Evolutionary conservation across 2,888 invertebrate species (phyloP).

Genomic region (Atrina japonica): DNA sequence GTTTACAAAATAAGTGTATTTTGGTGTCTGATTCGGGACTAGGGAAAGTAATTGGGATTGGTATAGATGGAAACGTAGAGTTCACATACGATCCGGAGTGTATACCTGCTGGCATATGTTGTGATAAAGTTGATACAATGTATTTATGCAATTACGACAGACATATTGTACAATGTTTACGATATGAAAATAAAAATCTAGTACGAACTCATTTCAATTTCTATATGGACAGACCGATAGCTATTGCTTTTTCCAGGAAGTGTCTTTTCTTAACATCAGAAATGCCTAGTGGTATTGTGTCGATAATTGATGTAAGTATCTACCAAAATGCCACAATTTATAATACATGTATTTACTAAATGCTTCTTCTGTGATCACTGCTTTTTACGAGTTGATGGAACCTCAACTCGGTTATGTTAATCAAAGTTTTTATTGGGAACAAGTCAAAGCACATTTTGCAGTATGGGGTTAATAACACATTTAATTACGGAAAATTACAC

Average conservation of each 20-base stretch:
- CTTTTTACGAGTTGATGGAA: no score
- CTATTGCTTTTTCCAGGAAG: constrained; percentile 39
- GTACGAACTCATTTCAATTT: constrained; percentile 42
- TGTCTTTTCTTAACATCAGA: constrained; percentile 52
- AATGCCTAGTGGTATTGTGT: constrained; percentile 54
- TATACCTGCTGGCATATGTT: constrained; percentile 55
- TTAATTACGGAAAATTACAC: no score
- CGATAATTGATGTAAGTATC: constrained; percentile 49
- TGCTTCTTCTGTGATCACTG: no score
- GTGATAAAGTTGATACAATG: constrained; percentile 43
- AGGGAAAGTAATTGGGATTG: constrained; percentile 49
- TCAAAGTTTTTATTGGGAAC: no score
- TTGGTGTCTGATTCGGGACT: constrained; percentile 56
- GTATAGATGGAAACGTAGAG: constrained; percentile 41
- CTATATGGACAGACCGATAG: constrained; percentile 48
- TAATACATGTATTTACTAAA: no score
- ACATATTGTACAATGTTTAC: constrained; percentile 45
- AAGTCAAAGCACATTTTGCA: no score
- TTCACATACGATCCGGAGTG: constrained; percentile 50
- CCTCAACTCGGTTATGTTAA: no score
- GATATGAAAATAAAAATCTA: constrained; percentile 42
- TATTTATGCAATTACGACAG: constrained; percentile 55
- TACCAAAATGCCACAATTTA: no score
- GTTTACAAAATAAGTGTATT: constrained; percentile 46
- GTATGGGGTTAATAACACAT: no score